phyloP scores from a whole-genome alignment of 1,140 invertebrate species.

The Lordiphosa stackelbergi region DNA sequence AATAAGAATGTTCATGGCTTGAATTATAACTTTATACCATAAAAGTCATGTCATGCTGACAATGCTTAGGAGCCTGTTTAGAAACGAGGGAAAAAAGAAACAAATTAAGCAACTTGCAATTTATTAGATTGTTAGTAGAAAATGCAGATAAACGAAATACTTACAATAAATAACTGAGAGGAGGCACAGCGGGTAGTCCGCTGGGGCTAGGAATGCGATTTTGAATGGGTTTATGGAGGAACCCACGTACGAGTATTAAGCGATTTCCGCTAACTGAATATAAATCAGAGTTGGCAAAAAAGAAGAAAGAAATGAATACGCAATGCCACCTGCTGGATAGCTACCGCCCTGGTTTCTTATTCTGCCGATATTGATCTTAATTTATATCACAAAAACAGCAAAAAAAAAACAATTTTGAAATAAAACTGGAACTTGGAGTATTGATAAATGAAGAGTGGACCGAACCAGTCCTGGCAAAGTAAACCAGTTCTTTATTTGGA shows the following conservation, averaged over 20 bases:
- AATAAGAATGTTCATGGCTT: not conserved
- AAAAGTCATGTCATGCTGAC: slow-evolving; percentile 52
- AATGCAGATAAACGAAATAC: slow-evolving; percentile 31
- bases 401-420: slow-evolving; percentile 13
- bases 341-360: slow-evolving; percentile 15
- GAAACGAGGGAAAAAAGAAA: not conserved
- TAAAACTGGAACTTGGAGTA: slow-evolving; percentile 26
- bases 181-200: slow-evolving; percentile 33
- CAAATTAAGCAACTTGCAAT: slow-evolving; percentile 40
- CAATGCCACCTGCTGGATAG: slow-evolving; percentile 41
- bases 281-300: slow-evolving; percentile 51
- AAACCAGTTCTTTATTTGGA: slow-evolving; percentile 57
- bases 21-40: slow-evolving; percentile 48
- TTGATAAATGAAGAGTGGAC: slow-evolving; percentile 57
- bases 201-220: slow-evolving; percentile 6
- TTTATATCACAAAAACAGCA: slow-evolving; percentile 52
- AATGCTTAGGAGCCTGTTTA: slow-evolving; percentile 14
- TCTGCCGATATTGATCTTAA: slow-evolving; percentile 63
- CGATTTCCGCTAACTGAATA: slow-evolving; percentile 53
- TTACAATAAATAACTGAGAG: slow-evolving; percentile 46
- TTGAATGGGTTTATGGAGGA: slow-evolving; percentile 19
- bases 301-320: slow-evolving; percentile 17
- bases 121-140: slow-evolving; percentile 17
- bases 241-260: slow-evolving; percentile 60
- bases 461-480: slow-evolving; percentile 31